phyloP scores from a whole-genome alignment of 2,888 invertebrate species.

The Macrophya annulata region DNA sequence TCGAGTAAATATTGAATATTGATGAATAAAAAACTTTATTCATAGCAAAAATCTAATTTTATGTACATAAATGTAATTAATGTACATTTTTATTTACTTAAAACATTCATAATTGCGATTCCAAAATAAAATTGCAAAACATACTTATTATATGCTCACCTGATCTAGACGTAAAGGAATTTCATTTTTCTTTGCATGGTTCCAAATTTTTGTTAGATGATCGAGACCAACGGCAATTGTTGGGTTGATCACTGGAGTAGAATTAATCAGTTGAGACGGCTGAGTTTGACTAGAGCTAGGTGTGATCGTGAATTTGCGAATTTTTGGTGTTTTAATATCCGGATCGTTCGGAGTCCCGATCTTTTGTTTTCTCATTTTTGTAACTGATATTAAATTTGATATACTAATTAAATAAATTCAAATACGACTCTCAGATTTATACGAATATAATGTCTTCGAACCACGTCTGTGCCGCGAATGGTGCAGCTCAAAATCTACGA shows the following conservation, averaged over 20 bases:
- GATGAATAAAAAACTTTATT: neutral
- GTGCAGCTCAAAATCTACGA: neutral
- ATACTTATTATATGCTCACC: neutral
- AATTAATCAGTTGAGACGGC: conserved; percentile 16
- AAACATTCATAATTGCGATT: neutral
- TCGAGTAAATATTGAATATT: too few species aligned
- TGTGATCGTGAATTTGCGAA: neutral
- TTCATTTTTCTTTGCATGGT: neutral
- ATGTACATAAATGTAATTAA: neutral
- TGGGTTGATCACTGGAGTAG: neutral
- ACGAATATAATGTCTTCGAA: neutral
- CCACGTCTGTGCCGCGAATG: neutral
- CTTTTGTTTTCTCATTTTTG: conserved; percentile 6
- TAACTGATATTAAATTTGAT: neutral
- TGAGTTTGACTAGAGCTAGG: neutral
- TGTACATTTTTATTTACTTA: neutral
- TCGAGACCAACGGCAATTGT: neutral
- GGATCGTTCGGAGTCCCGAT: neutral
- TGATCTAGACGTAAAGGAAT: neutral
- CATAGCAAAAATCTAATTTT: neutral
- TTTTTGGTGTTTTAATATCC: conserved; percentile 1
- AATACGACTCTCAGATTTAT: too few species aligned
- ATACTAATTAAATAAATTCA: neutral
- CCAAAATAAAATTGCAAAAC: neutral
- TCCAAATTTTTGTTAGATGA: neutral